Evolutionary conservation across 1,140 invertebrate genomes (phyloP), one percentile per base, ranked within the genome.

Genomic region (Harpegnathos saltator): DNA sequence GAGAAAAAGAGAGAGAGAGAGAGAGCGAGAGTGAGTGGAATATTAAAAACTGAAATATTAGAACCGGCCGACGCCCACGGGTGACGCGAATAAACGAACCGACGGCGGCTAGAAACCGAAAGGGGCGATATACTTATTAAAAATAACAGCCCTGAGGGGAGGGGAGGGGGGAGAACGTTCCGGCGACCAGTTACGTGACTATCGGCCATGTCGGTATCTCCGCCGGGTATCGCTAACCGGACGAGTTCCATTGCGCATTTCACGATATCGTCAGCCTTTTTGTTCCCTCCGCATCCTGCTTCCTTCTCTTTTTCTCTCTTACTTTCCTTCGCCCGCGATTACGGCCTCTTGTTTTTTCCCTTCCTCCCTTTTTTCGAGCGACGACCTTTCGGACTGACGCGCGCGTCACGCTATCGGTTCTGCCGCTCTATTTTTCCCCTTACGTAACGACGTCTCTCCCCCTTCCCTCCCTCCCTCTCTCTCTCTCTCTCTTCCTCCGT

Each of bases 381-480:
- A 77, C 65, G 56, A 68, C 52, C 38, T 78, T 58, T 78, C 33
- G 12, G 26, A 58, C 52, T n/a, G n/a, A 9, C 12, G 56, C 59
- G 72, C 38, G 29, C n/a, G 59, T 62, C 26, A 62, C 29, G 74
- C 61, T 19, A 77, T 68, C 44, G 22, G 33, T 33, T 11, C 75
- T 4, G 52, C 54, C 50, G 75, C 7, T 78, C 33, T 58, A 78
- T 69, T 68, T 78, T 78, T 33, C 29, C 52, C 24, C 75, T 78
- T 78, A 58, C 75, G 33, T 69, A 78, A 69, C n/a, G n/a, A n/a
- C n/a, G n/a, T 33, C 33, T 7, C 33, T 33, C 7, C 33, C 33
- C 7, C 33, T 33, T 7, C 33, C 33, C 7, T 7, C 33, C 33
- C 33, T 33, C 33, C 2, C 33, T 33, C 33, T 7, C 7, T 33